Base-by-base conservation (phyloP, 2,797 vertebrate genomes). In the Dicrostonyx torquatus region DNA sequence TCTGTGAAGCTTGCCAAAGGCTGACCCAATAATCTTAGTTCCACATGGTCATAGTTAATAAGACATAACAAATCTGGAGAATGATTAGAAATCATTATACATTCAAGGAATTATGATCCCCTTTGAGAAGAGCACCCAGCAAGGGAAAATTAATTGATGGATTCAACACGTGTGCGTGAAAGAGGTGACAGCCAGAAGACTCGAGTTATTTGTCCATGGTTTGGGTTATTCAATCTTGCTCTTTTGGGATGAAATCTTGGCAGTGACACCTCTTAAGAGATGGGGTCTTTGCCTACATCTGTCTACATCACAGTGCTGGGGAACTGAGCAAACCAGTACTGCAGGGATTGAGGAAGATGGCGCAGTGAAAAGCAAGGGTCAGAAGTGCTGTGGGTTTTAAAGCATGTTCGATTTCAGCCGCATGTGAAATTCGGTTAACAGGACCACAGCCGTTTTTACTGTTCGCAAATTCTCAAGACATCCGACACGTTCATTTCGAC, bases 381-480 rank as follows among this genome's bases (percentile, higher is more conserved):
- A 22, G 31, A 87, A 43, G 24, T 58, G 62, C 29, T 75, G 50
- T 55, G 26, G 24, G 29, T 66, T 66, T 34, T 43, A 68, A 90
- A 73, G 8, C 18, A 48, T 62, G 37, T 86, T 93, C 86, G 77
- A 84, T 64, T 43, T 64, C 90, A 50, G 2, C 26, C 37, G 2
- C 13, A 12, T 95, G 77, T 72, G 83, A 97, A 94, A 97, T 97
- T 96, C 97, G 77, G 89, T 97, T 72, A 77, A 91, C 97, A 99
- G 99, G 99, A 94, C 99, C 99, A 50, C 98, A 97, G 20, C 98
- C 99, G 0, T 99, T 98, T 98, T 97, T 99, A 92, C 97, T 99
- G 37, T 99, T 99, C 97, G 99, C 99, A 95, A 99, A 99, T 97
- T 97, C 98, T 85, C 98, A 98, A 96, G 99, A 99, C 80, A 98